These are phyloP conservation scores for Gila orcuttii DNA, from an alignment of 2,113 vertebrate genomes.

Conservation along the genomic window DNA sequence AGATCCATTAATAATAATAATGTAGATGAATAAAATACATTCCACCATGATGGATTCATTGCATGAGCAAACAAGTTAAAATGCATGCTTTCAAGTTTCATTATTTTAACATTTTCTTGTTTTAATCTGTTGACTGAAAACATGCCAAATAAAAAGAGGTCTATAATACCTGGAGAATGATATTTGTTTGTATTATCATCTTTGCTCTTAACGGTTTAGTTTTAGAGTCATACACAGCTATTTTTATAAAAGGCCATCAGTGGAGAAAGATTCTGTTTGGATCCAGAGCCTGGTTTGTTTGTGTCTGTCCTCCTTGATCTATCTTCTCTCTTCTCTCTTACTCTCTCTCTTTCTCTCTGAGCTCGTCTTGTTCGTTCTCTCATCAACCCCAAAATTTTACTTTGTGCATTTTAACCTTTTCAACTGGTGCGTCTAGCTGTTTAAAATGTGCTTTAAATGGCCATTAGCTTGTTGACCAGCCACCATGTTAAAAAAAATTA, in stretches of 20 bases:
- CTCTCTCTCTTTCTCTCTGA: neutral
- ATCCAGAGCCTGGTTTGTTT: slow-evolving; percentile 10
- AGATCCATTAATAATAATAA: slow-evolving; percentile 31
- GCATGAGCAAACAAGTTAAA: neutral
- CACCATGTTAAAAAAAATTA: neutral
- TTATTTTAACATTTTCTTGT: neutral
- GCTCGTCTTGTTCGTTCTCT: neutral
- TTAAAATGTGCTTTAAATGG: neutral
- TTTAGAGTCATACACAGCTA: neutral
- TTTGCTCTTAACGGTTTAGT: neutral
- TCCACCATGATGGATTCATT: slow-evolving; percentile 21
- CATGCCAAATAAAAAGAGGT: neutral
- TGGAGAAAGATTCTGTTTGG: neutral
- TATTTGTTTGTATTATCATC: neutral
- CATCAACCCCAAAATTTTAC: neutral
- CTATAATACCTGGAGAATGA: neutral
- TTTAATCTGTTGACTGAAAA: neutral
- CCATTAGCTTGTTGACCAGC: too few species aligned
- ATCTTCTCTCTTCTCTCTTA: too few species aligned
- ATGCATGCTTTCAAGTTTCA: neutral
- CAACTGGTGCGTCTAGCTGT: neutral
- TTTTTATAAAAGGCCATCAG: neutral
- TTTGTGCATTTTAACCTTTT: neutral
- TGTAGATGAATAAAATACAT: slow-evolving; percentile 26
- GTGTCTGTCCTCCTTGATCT: slow-evolving; percentile 22